Evolutionary conservation across 2,797 vertebrate species (phyloP).

Genomic region (Tangara arthus): DNA sequence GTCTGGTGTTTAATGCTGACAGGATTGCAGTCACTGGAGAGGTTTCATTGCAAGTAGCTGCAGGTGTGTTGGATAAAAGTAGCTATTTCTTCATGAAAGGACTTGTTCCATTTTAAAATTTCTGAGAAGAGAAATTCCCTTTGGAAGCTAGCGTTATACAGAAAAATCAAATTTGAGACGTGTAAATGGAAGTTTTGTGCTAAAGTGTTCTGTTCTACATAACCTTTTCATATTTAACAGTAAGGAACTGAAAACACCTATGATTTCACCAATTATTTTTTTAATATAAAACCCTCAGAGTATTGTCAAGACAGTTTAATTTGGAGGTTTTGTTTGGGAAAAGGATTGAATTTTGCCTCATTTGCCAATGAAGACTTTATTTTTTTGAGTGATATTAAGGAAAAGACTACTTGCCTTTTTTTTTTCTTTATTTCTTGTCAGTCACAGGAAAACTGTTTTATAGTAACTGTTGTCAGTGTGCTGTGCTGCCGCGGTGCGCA

Average conservation of each 20-base stretch:
- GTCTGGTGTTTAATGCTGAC: conserved; percentile 84
- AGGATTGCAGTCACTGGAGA: conserved; percentile 83
- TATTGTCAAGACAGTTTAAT: neutral
- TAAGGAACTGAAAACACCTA: neutral
- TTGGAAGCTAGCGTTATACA: neutral
- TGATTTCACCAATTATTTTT: neutral
- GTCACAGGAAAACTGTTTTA: neutral
- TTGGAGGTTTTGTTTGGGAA: neutral
- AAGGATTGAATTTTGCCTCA: neutral
- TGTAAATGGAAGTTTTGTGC: neutral
- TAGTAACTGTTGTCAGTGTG: neutral
- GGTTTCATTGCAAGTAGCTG: conserved; percentile 83
- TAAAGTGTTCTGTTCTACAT: neutral
- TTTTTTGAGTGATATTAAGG: neutral
- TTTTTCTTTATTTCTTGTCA: neutral
- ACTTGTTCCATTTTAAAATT: neutral
- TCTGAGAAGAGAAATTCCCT: neutral
- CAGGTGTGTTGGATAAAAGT: conserved; percentile 79
- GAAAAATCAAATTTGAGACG: neutral
- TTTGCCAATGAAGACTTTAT: neutral
- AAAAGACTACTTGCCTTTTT: neutral
- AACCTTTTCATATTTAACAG: neutral
- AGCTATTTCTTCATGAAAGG: conserved; percentile 62
- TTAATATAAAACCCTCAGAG: neutral
- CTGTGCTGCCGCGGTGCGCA: neutral